Base-by-base conservation (phyloP, 2,797 vertebrate genomes). In the Platyrinchus mystaceus region DNA sequence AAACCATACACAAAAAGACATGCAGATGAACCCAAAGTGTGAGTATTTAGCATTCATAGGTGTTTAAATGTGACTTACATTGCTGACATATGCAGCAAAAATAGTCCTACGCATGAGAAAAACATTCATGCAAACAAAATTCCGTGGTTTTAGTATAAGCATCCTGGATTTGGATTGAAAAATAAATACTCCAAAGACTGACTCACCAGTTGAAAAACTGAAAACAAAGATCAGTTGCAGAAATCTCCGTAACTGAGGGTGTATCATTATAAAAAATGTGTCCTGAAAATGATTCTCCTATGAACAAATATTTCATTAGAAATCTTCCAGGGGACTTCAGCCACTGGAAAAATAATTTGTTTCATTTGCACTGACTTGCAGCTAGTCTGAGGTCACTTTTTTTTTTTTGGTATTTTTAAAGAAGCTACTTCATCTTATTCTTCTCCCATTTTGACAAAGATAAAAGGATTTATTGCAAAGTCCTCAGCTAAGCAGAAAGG, bases 381-480 rank as follows among this genome's bases (percentile, higher is more conserved):
- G 43, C 9, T 39, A 94, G 22, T 70, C 62, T 47, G 43, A 93
- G 46, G 46, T 84, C 20, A 86, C 26, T 43, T 66, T 60, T 87
- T 34, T n/a, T n/a, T 20, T 63, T 58, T 59, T 26, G 8, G 44
- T 55, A 68, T 88, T 93, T 88, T 85, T 64, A 46, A 74, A 78
- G 62, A 66, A 87, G 14, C 18, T 91, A 58, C 37, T 85, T 93
- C n/a, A 80, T 68, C 60, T 77, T 52, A 80, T 74, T 83, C 32
- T 91, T 92, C 50, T 89, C 30, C 7, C 1, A 8, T 52, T 83
- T 87, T 85, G 52, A 53, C 12, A 84, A 69, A 87, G 89, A 36
- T 78, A 62, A 93, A 87, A 83, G 62, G 52, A 92, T 91, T 91
- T 91, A 85, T 89, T 83, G n/a, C 39, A 39, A 81, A 84, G 30